These are phyloP conservation scores for Helicoverpa assulta DNA, from an alignment of 2,888 invertebrate genomes.

Conservation along the genomic window DNA sequence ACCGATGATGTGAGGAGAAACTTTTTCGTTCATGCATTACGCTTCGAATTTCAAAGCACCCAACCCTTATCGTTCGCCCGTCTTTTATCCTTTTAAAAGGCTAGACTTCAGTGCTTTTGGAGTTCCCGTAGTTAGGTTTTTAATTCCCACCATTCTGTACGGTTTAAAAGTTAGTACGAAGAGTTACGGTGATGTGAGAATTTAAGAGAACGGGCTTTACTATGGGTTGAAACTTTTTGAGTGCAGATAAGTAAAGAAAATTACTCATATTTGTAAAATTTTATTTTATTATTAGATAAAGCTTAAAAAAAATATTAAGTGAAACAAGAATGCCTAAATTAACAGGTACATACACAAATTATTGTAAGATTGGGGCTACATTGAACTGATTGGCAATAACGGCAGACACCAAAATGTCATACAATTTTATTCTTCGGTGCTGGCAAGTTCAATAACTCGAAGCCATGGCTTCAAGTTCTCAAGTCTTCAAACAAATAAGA, in stretches of 20 bases:
- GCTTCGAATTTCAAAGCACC: slow-evolving; percentile 1
- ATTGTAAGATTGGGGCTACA: background rate
- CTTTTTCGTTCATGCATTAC: background rate
- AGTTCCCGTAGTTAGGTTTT: background rate
- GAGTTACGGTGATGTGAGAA: background rate
- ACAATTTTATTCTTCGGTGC: too few relatives aligned
- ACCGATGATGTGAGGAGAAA: background rate
- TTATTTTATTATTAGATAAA: too few relatives aligned
- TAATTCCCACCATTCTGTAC: background rate
- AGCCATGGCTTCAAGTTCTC: too few relatives aligned
- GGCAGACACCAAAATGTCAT: too few relatives aligned
- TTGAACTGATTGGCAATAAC: background rate
- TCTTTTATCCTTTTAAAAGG: background rate
- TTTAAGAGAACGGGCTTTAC: background rate
- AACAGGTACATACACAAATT: background rate
- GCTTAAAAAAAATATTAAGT: too few relatives aligned
- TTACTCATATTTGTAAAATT: too few relatives aligned
- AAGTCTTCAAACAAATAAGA: too few relatives aligned
- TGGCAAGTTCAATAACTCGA: too few relatives aligned
- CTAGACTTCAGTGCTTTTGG: background rate
- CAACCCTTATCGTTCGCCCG: background rate
- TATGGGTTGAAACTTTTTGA: too few relatives aligned
- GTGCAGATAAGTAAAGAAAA: too few relatives aligned
- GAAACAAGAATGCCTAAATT: too few relatives aligned
- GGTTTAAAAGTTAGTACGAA: background rate